Conservation (phyloP, 2,797 vertebrate species). For the Ateles fusciceps region DNA sequence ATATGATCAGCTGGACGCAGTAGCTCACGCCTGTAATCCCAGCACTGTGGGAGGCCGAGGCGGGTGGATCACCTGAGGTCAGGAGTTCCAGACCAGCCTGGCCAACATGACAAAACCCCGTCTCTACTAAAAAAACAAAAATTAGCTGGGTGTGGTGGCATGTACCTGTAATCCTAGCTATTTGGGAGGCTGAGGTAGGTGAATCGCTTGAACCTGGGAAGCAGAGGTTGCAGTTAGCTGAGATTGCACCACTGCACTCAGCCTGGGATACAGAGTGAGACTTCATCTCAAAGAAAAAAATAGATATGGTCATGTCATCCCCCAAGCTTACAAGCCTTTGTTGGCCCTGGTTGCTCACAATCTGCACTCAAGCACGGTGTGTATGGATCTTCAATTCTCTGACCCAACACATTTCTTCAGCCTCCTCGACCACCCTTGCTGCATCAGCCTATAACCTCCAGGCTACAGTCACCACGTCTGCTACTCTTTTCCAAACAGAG, state of each 20-base stretch:
- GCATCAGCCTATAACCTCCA: not conserved
- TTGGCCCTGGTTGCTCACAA: not conserved
- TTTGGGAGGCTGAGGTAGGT: not conserved
- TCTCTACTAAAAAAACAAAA: not conserved
- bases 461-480: not conserved
- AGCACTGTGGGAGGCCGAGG: not conserved
- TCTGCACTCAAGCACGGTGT: not conserved
- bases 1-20: not conserved
- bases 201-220: not conserved
- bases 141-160: not conserved
- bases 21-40: not conserved
- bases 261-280: not conserved
- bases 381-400: not conserved
- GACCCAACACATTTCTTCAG: not conserved
- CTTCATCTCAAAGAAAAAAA: not conserved
- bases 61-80: not conserved
- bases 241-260: not conserved
- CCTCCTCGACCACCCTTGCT: rapidly evolving
- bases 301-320: not conserved
- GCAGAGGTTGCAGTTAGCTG: not conserved
- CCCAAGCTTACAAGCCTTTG: not conserved
- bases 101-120: not conserved
- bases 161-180: not conserved
- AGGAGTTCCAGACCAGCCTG: not conserved
- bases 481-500: not conserved